Evolutionary conservation across 2,113 vertebrate genomes (phyloP).

Genomic region (Loxodonta africana): DNA sequence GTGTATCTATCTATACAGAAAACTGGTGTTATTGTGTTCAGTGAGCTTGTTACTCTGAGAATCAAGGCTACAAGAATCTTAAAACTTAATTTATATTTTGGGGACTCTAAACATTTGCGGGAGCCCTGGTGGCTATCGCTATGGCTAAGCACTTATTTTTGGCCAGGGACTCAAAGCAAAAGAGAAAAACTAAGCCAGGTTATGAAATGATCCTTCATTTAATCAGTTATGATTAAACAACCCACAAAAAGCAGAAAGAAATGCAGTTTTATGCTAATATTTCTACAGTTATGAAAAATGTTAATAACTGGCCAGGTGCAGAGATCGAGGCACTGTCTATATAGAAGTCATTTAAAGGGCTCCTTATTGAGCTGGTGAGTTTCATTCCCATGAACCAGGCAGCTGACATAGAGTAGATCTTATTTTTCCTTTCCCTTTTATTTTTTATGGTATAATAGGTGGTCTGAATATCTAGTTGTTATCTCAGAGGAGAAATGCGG

Average conservation of each 20-base stretch:
- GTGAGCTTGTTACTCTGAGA: constrained; percentile 85
- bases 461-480: constrained; percentile 62
- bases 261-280: constrained; percentile 72
- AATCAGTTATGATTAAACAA: constrained; percentile 79
- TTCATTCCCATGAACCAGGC: constrained; percentile 70
- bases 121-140: background rate
- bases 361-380: background rate
- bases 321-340: background rate
- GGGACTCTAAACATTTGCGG: constrained; percentile 66
- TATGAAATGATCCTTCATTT: constrained; percentile 70
- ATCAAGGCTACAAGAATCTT: constrained; percentile 75
- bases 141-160: constrained; percentile 56
- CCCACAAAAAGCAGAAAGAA: background rate
- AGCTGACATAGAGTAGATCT: constrained; percentile 60
- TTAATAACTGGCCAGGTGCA: constrained; percentile 8
- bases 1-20: constrained; percentile 84
- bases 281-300: constrained; percentile 70
- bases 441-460: constrained; percentile 72
- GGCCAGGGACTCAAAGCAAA: constrained; percentile 68
- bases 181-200: constrained; percentile 74
- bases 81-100: constrained; percentile 82
- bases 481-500: constrained; percentile 68
- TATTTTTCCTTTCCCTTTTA: constrained; percentile 76
- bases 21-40: constrained; percentile 84
- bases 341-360: constrained; percentile 76